phyloP scores from a whole-genome alignment of 2,797 vertebrate genomes.

The Anguilla pacifica region DNA sequence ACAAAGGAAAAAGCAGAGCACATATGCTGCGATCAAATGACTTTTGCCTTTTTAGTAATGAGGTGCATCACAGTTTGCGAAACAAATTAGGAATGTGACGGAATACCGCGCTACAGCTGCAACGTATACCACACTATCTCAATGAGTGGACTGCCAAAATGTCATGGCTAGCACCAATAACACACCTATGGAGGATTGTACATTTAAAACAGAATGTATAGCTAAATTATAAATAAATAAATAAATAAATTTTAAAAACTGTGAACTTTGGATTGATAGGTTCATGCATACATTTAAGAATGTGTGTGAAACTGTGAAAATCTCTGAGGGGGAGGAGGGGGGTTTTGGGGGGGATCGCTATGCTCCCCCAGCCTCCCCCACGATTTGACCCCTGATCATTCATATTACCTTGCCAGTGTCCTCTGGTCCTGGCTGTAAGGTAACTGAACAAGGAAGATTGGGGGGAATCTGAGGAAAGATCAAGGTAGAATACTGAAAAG shows the following conservation, averaged over 20 bases:
- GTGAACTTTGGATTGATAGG: not conserved
- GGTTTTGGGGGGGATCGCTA: no score
- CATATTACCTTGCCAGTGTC: constrained; percentile 88
- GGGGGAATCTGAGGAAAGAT: constrained; percentile 80
- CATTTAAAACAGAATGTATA: not conserved
- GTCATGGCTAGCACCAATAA: not conserved
- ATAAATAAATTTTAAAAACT: not conserved
- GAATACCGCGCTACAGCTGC: not conserved
- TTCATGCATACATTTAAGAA: not conserved
- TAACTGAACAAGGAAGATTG: constrained; percentile 94
- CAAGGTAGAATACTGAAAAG: not conserved
- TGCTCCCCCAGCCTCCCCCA: no score
- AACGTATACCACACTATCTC: not conserved
- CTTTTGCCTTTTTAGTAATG: not conserved
- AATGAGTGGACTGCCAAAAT: not conserved
- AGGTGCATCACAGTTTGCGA: not conserved
- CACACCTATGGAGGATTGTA: not conserved
- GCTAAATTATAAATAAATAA: no score
- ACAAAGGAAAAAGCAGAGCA: constrained; percentile 27
- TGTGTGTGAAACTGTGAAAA: no score
- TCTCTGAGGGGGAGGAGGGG: no score
- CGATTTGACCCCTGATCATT: not conserved
- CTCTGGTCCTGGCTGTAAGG: constrained; percentile 90
- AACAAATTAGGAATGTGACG: not conserved
- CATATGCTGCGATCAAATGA: not conserved